A percentile compares a stretch with the other conserved stretches of the same genome.
phyloP scores from a whole-genome alignment of 2,888 invertebrate genomes.

The Gymnosoma rotundatum region DNA sequence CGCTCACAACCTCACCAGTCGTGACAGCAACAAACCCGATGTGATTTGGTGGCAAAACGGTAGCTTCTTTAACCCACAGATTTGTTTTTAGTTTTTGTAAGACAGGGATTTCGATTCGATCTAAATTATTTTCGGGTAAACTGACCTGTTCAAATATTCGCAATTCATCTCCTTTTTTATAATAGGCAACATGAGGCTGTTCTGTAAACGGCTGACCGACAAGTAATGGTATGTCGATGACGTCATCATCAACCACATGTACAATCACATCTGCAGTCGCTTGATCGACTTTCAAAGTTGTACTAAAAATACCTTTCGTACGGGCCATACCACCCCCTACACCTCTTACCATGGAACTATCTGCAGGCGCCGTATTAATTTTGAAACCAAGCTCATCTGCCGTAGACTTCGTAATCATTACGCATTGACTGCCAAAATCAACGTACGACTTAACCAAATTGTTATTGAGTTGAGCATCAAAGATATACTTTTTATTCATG shows the following conservation, averaged over 20 bases:
- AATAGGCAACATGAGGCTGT: slow-evolving; percentile 15
- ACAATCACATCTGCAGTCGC: background rate
- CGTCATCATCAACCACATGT: background rate
- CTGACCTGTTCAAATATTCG: slow-evolving; percentile 16
- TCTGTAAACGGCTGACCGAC: slow-evolving; percentile 27
- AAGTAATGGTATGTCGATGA: slow-evolving; percentile 29
- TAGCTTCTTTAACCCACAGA: slow-evolving; percentile 25
- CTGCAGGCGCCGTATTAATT: background rate
- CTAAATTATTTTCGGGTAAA: slow-evolving; percentile 22
- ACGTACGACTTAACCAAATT: slow-evolving; percentile 17
- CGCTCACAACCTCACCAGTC: background rate
- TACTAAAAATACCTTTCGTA: background rate
- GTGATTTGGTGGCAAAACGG: slow-evolving; percentile 35
- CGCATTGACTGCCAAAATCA: slow-evolving; percentile 29
- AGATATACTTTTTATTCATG: background rate
- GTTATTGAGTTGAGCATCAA: slow-evolving; percentile 21
- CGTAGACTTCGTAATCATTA: background rate
- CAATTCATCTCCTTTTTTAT: slow-evolving; percentile 16
- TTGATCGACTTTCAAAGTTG: slow-evolving; percentile 3
- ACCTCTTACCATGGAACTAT: slow-evolving; percentile 12
- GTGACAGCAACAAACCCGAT: slow-evolving; percentile 36
- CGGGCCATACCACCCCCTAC: background rate
- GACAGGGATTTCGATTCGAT: slow-evolving; percentile 3
- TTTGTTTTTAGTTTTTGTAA: background rate
- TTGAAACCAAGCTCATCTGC: background rate